Evolutionary conservation across 2,888 invertebrate genomes (phyloP).

Genomic region (Sympetrum striolatum): DNA sequence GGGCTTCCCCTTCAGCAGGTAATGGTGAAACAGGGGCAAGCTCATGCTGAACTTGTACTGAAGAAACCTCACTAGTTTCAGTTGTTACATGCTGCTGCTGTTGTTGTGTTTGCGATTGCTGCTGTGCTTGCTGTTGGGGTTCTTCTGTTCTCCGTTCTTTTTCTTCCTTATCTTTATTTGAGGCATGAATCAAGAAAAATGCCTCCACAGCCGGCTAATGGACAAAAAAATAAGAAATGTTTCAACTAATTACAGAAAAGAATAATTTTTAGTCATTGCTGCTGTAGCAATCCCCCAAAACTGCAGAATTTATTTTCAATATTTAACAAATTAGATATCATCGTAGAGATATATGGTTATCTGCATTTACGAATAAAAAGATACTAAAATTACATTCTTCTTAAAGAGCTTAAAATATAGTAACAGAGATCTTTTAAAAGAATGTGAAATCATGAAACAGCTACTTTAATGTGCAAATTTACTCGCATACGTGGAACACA

Average conservation of each 20-base stretch:
- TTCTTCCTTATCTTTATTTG: conserved; percentile 53
- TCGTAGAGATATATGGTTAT: too few relatives aligned
- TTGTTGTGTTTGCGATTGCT: too few relatives aligned
- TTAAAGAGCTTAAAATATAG: too few relatives aligned
- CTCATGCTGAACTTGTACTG: conserved; percentile 52
- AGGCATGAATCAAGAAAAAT: conserved; percentile 87
- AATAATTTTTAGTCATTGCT: background rate
- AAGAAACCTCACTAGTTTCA: conserved; percentile 45
- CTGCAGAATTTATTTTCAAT: too few relatives aligned
- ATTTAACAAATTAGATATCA: too few relatives aligned
- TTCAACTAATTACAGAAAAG: background rate
- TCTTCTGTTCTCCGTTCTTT: conserved; percentile 12
- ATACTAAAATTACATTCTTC: too few relatives aligned
- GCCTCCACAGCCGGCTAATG: conserved; percentile 83
- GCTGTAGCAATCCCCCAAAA: background rate
- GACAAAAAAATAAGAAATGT: conserved; percentile 40
- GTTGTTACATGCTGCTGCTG: conserved; percentile 46
- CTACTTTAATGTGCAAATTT: too few relatives aligned
- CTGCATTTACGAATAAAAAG: too few relatives aligned
- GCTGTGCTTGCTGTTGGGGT: background rate
- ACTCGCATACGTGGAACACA: too few relatives aligned
- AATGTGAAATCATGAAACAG: too few relatives aligned
- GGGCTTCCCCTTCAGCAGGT: conserved; percentile 45
- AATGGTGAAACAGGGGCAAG: conserved; percentile 51
- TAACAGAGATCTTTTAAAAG: too few relatives aligned